A percentile compares a stretch with the other conserved stretches of the same genome.
Conservation (phyloP, 2,888 invertebrate species). For the Phasia obesa region DNA sequence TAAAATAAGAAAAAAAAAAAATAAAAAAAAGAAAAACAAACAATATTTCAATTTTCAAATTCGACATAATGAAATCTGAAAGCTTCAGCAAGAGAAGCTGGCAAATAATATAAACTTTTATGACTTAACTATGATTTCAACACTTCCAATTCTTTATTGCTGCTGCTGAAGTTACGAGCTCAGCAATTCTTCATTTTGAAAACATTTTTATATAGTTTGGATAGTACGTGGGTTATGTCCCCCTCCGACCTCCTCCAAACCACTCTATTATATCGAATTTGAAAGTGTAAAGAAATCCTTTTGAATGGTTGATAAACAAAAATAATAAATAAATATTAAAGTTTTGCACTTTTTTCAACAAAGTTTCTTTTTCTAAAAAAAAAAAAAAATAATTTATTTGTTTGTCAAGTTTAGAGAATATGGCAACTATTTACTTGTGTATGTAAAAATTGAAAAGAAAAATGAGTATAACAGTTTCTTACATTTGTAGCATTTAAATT, state of each 20-base stretch:
- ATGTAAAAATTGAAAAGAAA: background rate
- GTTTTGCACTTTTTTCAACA: background rate
- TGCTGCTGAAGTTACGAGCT: background rate
- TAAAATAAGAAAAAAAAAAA: background rate
- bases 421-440: conserved; percentile 5
- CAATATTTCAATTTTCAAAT: conserved; percentile 46
- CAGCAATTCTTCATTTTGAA: background rate
- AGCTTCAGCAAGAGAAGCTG: background rate
- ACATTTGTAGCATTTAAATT: conserved; percentile 16
- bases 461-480: conserved; percentile 13
- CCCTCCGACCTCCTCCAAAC: background rate
- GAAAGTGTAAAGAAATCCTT: conserved; percentile 23
- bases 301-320: conserved; percentile 45
- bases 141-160: conserved; percentile 45
- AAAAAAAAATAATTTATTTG: conserved; percentile 8
- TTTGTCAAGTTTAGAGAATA: conserved; percentile 21
- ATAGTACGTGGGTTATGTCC: background rate
- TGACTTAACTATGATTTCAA: conserved; percentile 66
- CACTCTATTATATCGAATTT: background rate
- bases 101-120: conserved; percentile 62
- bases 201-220: conserved; percentile 7
- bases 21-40: conserved; percentile 31
- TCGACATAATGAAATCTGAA: conserved; percentile 4
- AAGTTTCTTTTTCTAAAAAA: background rate
- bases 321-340: conserved; percentile 44